These are phyloP conservation scores for Sinelater perroti DNA, from an alignment of 2,888 invertebrate genomes.

Conservation along the genomic window DNA sequence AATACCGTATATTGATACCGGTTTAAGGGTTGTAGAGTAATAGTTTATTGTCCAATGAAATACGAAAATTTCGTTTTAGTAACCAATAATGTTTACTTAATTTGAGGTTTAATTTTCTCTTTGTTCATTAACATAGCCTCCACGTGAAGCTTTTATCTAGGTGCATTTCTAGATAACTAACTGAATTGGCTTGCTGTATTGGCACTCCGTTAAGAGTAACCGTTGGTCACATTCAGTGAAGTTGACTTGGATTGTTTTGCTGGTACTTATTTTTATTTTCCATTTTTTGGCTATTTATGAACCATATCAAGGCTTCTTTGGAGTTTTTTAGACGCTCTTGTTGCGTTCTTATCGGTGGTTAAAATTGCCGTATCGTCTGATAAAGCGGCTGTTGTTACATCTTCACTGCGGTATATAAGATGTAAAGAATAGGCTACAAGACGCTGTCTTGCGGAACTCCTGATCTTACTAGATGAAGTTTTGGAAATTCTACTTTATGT, in stretches of 20 bases:
- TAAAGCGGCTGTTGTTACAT: background rate
- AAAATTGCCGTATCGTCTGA: background rate
- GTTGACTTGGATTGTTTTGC: background rate
- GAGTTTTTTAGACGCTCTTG: background rate
- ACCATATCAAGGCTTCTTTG: background rate
- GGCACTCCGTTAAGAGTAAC: background rate
- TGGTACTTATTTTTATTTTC: background rate
- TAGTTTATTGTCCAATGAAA: background rate
- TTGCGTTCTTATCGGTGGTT: conserved; percentile 5
- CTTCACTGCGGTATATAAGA: conserved; percentile 2
- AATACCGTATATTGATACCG: background rate
- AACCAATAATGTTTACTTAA: conserved; percentile 5
- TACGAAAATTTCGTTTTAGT: background rate
- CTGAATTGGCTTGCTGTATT: conserved; percentile 3
- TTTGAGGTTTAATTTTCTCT: conserved; percentile 1
- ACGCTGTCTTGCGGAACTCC: conserved; percentile 8
- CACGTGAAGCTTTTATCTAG: conserved; percentile 1
- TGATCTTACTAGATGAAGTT: background rate
- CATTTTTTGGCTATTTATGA: background rate
- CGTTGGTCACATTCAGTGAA: background rate
- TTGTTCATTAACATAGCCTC: background rate
- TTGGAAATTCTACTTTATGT: conserved; percentile 14
- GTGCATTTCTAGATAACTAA: background rate
- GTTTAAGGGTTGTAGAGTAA: background rate
- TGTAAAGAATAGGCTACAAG: background rate